These are phyloP conservation scores for Aphodius sticticus DNA, from an alignment of 2,888 invertebrate genomes.

Conservation along the genomic window DNA sequence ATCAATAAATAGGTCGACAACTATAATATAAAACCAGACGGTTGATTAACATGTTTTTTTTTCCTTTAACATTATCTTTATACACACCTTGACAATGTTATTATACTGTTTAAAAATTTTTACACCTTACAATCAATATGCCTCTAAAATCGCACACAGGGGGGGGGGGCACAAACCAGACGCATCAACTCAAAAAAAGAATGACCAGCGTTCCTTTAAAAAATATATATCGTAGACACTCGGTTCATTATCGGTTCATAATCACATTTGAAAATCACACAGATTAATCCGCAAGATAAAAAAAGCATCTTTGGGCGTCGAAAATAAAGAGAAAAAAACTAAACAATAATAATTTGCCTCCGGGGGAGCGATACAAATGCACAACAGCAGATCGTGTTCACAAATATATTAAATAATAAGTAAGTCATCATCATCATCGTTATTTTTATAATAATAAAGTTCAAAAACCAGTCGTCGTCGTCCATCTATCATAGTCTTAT, in stretches of 20 bases:
- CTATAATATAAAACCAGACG: constrained; percentile 37
- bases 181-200: not conserved
- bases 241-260: not conserved
- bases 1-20: constrained; percentile 37
- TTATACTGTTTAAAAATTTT: constrained; percentile 10
- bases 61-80: constrained; percentile 5
- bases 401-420: not conserved
- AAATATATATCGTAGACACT: not conserved
- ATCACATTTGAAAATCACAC: not conserved
- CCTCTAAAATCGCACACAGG: not conserved
- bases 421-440: not conserved
- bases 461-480: not conserved
- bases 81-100: not conserved
- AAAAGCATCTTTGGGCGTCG: not conserved
- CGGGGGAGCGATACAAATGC: not conserved
- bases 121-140: constrained; percentile 6
- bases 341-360: not conserved
- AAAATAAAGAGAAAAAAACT: not conserved
- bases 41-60: constrained; percentile 19
- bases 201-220: not conserved
- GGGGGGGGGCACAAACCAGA: not conserved
- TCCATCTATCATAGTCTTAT: not conserved
- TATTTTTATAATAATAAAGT: not conserved
- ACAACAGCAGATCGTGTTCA: not conserved
- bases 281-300: not conserved